Evolutionary conservation across 2,888 invertebrate genomes (phyloP).

Genomic region (Phengaris alcon): DNA sequence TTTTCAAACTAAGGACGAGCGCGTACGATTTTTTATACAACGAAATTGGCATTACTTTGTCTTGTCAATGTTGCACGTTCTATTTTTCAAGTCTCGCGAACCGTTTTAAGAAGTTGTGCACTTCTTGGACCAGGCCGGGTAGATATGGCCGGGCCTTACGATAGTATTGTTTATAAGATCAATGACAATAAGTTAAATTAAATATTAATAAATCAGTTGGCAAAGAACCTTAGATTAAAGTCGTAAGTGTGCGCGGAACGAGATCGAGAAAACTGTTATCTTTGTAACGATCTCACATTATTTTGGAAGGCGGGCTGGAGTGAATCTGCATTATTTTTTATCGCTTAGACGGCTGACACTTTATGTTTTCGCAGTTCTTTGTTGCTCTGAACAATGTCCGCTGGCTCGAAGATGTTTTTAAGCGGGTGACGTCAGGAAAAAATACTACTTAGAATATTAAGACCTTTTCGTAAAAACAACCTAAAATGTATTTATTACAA

Average conservation of each 20-base stretch:
- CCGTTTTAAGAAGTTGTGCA: too few species aligned
- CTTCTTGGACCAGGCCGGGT: too few species aligned
- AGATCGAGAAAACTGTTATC: conserved; percentile 41
- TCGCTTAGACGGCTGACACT: conserved; percentile 61
- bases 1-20: too few species aligned
- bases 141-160: too few species aligned
- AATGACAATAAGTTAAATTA: too few species aligned
- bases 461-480: conserved; percentile 22
- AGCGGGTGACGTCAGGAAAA: conserved; percentile 41
- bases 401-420: conserved; percentile 55
- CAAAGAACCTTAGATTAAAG: not conserved
- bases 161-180: too few species aligned
- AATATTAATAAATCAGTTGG: too few species aligned
- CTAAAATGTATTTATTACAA: not conserved
- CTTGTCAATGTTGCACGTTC: too few species aligned
- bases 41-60: too few species aligned
- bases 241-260: not conserved
- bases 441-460: conserved; percentile 34
- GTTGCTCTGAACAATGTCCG: conserved; percentile 59
- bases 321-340: conserved; percentile 70
- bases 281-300: conserved; percentile 68
- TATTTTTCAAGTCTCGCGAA: too few species aligned
- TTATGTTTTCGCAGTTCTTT: conserved; percentile 57
- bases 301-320: conserved; percentile 48
- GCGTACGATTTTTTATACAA: too few species aligned